These are phyloP conservation scores for Takifugu flavidus DNA, from an alignment of 2,113 vertebrate genomes.

Conservation along the genomic window DNA sequence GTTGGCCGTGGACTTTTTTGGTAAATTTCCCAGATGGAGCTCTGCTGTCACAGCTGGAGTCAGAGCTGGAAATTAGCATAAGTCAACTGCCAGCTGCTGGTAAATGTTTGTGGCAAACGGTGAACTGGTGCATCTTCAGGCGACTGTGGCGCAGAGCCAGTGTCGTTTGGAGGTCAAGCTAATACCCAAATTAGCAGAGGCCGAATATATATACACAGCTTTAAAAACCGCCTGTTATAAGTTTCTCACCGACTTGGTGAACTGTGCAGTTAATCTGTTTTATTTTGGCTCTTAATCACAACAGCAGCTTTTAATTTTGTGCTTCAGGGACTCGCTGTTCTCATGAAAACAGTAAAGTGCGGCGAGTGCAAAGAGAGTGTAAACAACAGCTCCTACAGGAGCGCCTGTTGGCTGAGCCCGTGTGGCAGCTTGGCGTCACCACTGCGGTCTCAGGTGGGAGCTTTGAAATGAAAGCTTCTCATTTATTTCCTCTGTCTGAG, in stretches of 20 bases:
- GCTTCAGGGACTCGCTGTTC: constrained; percentile 22
- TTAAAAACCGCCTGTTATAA: too few species aligned
- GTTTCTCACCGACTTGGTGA: background rate
- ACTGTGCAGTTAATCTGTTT: background rate
- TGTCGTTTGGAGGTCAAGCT: constrained; percentile 5
- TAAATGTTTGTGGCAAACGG: background rate
- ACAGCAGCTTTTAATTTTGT: constrained; percentile 35
- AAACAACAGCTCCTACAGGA: constrained; percentile 13
- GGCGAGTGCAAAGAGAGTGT: constrained; percentile 2
- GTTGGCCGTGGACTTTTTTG: background rate
- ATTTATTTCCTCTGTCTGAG: constrained; percentile 15
- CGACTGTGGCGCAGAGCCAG: background rate
- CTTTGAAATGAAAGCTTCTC: background rate
- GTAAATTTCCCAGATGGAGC: background rate
- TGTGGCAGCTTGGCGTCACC: background rate
- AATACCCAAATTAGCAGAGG: background rate
- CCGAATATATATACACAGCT: too few species aligned
- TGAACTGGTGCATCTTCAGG: constrained; percentile 1
- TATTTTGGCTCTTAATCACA: constrained; percentile 16
- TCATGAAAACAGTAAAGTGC: constrained; percentile 21
- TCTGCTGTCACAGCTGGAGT: constrained; percentile 11
- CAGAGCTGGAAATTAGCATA: constrained; percentile 15
- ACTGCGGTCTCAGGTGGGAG: background rate
- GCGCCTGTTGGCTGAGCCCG: constrained; percentile 7
- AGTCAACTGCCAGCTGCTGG: constrained; percentile 11